Percentiles rank a stretch among this genome's conserved stretches.
Evolutionary conservation across 2,797 vertebrate genomes (phyloP).

Genomic region (Microctenopoma steveboyesi): DNA sequence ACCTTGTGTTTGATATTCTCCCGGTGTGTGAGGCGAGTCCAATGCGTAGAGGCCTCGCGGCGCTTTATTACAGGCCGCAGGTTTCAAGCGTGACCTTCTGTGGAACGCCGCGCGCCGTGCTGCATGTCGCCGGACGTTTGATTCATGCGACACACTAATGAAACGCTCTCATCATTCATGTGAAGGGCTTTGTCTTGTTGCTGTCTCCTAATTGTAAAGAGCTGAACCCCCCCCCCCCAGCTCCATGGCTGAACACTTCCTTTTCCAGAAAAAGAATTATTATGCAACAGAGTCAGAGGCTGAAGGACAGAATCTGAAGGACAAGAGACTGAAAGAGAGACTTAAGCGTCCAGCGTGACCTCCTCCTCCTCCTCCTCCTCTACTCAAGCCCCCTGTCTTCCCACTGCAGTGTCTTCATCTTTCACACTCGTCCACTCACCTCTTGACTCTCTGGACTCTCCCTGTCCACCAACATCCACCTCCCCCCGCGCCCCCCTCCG

Average conservation of each 20-base stretch:
- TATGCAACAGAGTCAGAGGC: slow-evolving; percentile 19
- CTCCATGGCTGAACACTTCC: slow-evolving; percentile 25
- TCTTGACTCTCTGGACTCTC: slow-evolving; percentile 43
- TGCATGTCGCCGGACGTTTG: slow-evolving; percentile 21
- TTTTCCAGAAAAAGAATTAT: slow-evolving; percentile 21
- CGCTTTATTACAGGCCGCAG: slow-evolving; percentile 45
- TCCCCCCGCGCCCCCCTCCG: not conserved
- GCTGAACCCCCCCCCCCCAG: slow-evolving; percentile 1
- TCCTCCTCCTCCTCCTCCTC: slow-evolving; percentile 18
- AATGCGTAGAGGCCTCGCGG: slow-evolving; percentile 50
- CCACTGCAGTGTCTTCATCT: slow-evolving; percentile 9
- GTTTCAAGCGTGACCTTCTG: slow-evolving; percentile 34
- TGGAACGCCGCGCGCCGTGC: slow-evolving; percentile 16
- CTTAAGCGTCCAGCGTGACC: slow-evolving; percentile 40
- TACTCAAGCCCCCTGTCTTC: not conserved
- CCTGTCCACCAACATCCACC: slow-evolving; percentile 3
- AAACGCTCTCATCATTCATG: slow-evolving; percentile 45
- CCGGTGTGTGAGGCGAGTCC: slow-evolving; percentile 19
- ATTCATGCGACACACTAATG: slow-evolving; percentile 26
- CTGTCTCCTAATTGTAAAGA: slow-evolving; percentile 37
- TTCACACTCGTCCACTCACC: slow-evolving; percentile 42
- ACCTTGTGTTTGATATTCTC: slow-evolving; percentile 63
- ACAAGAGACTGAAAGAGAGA: slow-evolving; percentile 51
- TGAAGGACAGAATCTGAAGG: slow-evolving; percentile 68
- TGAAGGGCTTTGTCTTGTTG: slow-evolving; percentile 43